phyloP scores from a whole-genome alignment of 1,140 invertebrate genomes.

The Pseudomyrmex dendroicus region DNA sequence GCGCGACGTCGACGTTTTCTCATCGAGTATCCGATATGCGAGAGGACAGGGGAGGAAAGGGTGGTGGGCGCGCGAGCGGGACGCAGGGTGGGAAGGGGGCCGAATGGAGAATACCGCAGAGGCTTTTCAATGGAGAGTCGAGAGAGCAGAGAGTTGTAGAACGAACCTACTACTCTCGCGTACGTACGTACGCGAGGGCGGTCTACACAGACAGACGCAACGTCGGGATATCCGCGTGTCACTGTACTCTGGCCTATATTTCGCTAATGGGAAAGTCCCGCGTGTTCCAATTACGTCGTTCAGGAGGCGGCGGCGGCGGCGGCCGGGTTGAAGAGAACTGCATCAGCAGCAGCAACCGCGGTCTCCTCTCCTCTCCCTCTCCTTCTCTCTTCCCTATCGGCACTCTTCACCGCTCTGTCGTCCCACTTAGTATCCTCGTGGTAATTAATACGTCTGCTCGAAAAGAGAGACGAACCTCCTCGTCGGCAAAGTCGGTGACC shows the following conservation, averaged over 20 bases:
- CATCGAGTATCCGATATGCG: neutral
- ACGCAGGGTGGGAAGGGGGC: neutral
- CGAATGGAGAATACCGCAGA: slow-evolving; percentile 55
- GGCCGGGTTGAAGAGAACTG: slow-evolving; percentile 28
- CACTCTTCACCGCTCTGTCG: slow-evolving; percentile 27
- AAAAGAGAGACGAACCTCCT: slow-evolving; percentile 42
- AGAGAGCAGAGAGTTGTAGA: slow-evolving; percentile 55
- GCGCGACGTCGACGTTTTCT: neutral
- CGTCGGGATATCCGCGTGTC: slow-evolving; percentile 35
- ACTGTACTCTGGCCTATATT: slow-evolving; percentile 55
- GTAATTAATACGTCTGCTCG: slow-evolving; percentile 56
- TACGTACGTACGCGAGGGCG: slow-evolving; percentile 14
- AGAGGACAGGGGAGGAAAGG: neutral
- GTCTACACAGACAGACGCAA: slow-evolving; percentile 23
- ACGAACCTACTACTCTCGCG: slow-evolving; percentile 50
- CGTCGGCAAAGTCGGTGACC: slow-evolving; percentile 46
- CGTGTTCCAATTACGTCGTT: slow-evolving; percentile 59
- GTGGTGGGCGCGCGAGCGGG: neutral
- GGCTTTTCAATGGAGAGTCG: slow-evolving; percentile 66
- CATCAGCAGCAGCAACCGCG: slow-evolving; percentile 1
- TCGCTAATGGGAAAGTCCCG: slow-evolving; percentile 65
- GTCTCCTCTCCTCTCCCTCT: neutral
- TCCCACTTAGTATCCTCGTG: slow-evolving; percentile 50
- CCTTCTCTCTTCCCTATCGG: neutral
- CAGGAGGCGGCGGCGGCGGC: slow-evolving; percentile 2